Evolutionary conservation across 2,113 vertebrate genomes (phyloP).

Genomic region (Centropus bengalensis): DNA sequence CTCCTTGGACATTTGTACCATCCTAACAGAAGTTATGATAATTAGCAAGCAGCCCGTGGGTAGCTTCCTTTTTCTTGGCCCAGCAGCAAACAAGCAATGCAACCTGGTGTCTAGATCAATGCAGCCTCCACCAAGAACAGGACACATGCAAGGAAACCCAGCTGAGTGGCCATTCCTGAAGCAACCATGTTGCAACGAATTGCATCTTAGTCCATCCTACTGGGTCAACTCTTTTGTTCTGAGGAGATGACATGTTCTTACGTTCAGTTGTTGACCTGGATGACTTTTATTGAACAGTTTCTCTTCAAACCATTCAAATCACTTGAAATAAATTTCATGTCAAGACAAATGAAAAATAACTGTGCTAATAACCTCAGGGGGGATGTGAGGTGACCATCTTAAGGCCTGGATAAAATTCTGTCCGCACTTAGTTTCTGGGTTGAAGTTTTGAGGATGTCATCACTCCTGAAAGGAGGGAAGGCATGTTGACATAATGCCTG

Average conservation of each 20-base stretch:
- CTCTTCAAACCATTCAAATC: not conserved
- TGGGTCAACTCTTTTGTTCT: not conserved
- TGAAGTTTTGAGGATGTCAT: not conserved
- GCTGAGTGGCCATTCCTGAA: not conserved
- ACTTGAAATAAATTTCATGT: not conserved
- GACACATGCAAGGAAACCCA: not conserved
- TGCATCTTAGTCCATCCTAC: not conserved
- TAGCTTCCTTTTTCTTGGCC: not conserved
- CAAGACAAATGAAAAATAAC: not conserved
- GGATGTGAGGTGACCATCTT: not conserved
- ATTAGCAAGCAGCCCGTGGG: not conserved
- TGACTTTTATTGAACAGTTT: not conserved
- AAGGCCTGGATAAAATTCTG: not conserved
- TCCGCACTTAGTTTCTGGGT: not conserved
- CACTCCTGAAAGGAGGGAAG: not conserved
- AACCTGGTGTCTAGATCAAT: not conserved
- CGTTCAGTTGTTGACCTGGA: not conserved
- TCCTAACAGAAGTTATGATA: not conserved
- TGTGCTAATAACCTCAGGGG: not conserved
- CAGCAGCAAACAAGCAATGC: not conserved
- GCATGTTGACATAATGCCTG: not conserved
- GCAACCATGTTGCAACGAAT: not conserved
- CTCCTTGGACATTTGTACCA: rapidly evolving
- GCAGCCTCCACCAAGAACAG: not conserved
- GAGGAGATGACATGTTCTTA: not conserved